phyloP scores from a whole-genome alignment of 2,888 invertebrate species.

The Belgica antarctica region DNA sequence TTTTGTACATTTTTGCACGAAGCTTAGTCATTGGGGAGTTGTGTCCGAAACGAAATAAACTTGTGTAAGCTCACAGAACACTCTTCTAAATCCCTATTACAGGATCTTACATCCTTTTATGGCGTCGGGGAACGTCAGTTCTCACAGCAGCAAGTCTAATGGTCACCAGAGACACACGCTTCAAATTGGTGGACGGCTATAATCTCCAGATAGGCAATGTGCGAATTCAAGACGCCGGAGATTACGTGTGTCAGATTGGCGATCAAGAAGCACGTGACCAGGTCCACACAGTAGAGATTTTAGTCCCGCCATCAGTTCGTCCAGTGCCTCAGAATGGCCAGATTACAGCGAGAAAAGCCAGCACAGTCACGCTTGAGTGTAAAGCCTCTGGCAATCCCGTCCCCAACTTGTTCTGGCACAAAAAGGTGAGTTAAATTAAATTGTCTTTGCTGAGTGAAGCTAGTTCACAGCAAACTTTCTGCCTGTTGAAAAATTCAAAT shows the following conservation, averaged over 20 bases:
- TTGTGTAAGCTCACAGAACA: slow-evolving; percentile 8
- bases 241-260: slow-evolving; percentile 71
- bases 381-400: slow-evolving; percentile 71
- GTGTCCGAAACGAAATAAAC: background rate
- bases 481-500: slow-evolving; percentile 2
- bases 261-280: slow-evolving; percentile 69
- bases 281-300: slow-evolving; percentile 63
- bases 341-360: slow-evolving; percentile 67
- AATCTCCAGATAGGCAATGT: slow-evolving; percentile 69
- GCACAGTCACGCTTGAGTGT: slow-evolving; percentile 68
- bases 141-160: slow-evolving; percentile 69
- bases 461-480: background rate
- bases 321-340: slow-evolving; percentile 65
- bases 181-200: slow-evolving; percentile 67
- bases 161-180: slow-evolving; percentile 66
- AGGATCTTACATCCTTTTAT: slow-evolving; percentile 66
- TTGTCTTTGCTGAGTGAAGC: background rate
- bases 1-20: background rate
- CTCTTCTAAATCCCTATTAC: slow-evolving; percentile 46
- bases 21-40: no score
- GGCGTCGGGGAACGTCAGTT: slow-evolving; percentile 68
- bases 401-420: slow-evolving; percentile 69
- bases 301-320: slow-evolving; percentile 68
- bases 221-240: slow-evolving; percentile 68
- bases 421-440: slow-evolving; percentile 56